Evolutionary conservation across 2,888 invertebrate species (phyloP).

Genomic region (Chydorus sphaericus): DNA sequence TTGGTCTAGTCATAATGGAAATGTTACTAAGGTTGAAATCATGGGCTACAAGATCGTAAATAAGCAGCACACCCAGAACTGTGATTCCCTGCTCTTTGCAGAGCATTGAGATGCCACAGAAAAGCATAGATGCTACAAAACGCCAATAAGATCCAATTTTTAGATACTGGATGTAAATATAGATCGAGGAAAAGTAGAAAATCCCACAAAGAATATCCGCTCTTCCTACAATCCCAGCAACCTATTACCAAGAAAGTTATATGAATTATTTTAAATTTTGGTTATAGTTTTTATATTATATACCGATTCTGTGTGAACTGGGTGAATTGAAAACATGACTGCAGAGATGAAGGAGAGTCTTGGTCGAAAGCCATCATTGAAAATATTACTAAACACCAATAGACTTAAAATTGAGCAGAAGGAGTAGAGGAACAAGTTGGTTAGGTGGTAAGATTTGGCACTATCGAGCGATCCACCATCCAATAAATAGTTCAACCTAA

Average conservation of each 20-base stretch:
- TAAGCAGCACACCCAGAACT: slow-evolving; percentile 49
- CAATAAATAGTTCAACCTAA: slow-evolving; percentile 51
- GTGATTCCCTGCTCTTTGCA: slow-evolving; percentile 90
- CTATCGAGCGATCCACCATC: slow-evolving; percentile 36
- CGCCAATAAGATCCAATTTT: slow-evolving; percentile 13
- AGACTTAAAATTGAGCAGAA: slow-evolving; percentile 39
- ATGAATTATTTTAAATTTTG: no score
- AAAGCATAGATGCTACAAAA: slow-evolving; percentile 25
- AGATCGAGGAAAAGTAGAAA: slow-evolving; percentile 36
- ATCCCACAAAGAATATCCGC: slow-evolving; percentile 33
- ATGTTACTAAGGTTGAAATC: not conserved
- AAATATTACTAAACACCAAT: slow-evolving; percentile 34
- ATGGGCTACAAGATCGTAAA: not conserved
- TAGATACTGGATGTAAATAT: slow-evolving; percentile 38
- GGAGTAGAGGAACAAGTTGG: slow-evolving; percentile 59
- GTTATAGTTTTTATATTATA: slow-evolving; percentile 17
- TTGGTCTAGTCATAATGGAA: not conserved
- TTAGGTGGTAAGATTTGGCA: slow-evolving; percentile 49
- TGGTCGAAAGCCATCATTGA: slow-evolving; percentile 26
- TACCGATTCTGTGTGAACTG: slow-evolving; percentile 81
- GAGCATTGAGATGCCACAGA: slow-evolving; percentile 53
- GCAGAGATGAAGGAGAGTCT: slow-evolving; percentile 44
- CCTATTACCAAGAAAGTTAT: slow-evolving; percentile 33
- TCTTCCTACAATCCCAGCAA: slow-evolving; percentile 80
- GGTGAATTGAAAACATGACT: slow-evolving; percentile 74